Percentiles rank a stretch among this genome's conserved stretches.
These are phyloP conservation scores for Achroia grisella DNA, from an alignment of 1,140 invertebrate genomes.

Conservation along the genomic window DNA sequence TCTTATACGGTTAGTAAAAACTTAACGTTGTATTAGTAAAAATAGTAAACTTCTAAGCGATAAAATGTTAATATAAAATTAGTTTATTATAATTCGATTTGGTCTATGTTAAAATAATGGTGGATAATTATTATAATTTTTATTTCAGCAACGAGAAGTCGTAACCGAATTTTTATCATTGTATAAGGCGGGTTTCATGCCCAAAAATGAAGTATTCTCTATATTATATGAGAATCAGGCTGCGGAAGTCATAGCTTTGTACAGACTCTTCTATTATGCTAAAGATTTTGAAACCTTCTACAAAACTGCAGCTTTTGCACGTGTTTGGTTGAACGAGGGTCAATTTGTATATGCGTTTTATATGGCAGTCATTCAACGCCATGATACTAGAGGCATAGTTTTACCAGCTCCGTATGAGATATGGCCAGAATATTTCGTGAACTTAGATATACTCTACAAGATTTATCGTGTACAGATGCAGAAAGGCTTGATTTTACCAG, in stretches of 20 bases:
- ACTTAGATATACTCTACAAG: slow-evolving; percentile 73
- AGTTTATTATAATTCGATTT: too few relatives aligned
- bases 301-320: slow-evolving; percentile 76
- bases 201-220: slow-evolving; percentile 72
- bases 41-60: too few relatives aligned
- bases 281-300: slow-evolving; percentile 77
- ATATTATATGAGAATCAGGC: slow-evolving; percentile 71
- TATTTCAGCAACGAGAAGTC: slow-evolving; percentile 60
- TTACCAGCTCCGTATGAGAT: slow-evolving; percentile 78
- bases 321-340: slow-evolving; percentile 75
- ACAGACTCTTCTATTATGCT: slow-evolving; percentile 74
- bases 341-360: slow-evolving; percentile 76
- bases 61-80: too few relatives aligned
- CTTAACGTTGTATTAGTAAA: too few relatives aligned
- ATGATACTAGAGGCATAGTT: slow-evolving; percentile 74
- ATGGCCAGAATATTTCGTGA: slow-evolving; percentile 77
- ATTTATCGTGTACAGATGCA: slow-evolving; percentile 76
- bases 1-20: slow-evolving; percentile 49
- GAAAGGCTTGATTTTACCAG: slow-evolving; percentile 31
- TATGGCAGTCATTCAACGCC: slow-evolving; percentile 75
- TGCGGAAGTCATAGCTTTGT: slow-evolving; percentile 72
- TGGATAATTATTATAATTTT: slow-evolving; percentile 2
- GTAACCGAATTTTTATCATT: slow-evolving; percentile 73
- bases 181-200: slow-evolving; percentile 67
- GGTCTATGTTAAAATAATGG: too few relatives aligned